These are phyloP conservation scores for Heterotis niloticus DNA, from an alignment of 2,113 vertebrate species.

Conservation along the genomic window DNA sequence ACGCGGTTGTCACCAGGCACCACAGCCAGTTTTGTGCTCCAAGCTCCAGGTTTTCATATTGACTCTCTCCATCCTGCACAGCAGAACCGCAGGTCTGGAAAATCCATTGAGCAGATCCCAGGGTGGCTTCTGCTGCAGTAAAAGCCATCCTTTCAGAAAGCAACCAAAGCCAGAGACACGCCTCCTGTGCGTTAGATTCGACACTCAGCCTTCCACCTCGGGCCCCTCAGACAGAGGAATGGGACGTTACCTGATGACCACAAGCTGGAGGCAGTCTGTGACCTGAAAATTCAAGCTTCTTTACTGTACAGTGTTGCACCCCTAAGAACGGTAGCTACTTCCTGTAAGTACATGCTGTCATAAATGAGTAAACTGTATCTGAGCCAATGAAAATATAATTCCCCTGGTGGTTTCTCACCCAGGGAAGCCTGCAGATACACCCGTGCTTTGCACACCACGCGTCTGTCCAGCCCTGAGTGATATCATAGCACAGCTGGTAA, in stretches of 20 bases:
- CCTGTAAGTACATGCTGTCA: not conserved
- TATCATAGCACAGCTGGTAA: conserved; percentile 1
- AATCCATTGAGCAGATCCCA: not conserved
- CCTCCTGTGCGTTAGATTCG: too few relatives aligned
- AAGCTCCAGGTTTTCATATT: not conserved
- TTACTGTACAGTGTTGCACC: too few relatives aligned
- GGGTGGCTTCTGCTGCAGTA: not conserved
- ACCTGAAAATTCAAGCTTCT: too few relatives aligned
- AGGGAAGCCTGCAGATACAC: too few relatives aligned
- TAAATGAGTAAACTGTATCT: not conserved
- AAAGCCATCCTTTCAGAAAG: not conserved
- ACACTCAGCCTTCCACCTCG: too few relatives aligned
- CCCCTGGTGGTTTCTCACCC: not conserved
- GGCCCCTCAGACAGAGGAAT: too few relatives aligned
- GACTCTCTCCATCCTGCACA: not conserved
- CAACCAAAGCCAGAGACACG: conserved; percentile 9
- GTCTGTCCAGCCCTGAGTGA: not conserved
- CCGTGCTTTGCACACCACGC: not conserved
- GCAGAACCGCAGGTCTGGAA: conserved; percentile 2
- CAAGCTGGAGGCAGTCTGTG: too few relatives aligned
- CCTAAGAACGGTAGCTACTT: too few relatives aligned
- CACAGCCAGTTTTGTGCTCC: not conserved
- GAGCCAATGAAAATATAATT: not conserved
- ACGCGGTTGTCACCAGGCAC: too few relatives aligned
- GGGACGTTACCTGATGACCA: too few relatives aligned